Evolutionary conservation across 2,113 vertebrate genomes (phyloP), one percentile per base, ranked within the genome.

Genomic region (Xenopus laevis): DNA sequence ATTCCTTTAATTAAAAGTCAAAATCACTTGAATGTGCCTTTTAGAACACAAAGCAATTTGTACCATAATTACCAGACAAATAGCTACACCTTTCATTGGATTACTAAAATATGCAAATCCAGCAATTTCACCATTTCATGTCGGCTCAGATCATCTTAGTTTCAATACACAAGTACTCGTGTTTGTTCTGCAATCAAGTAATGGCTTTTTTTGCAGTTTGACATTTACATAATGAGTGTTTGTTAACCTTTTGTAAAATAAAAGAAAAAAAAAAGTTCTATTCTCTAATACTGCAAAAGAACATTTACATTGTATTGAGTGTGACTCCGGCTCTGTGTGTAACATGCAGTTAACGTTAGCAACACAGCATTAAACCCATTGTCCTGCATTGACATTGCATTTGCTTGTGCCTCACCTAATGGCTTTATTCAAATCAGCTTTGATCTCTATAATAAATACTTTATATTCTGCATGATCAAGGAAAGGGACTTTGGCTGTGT

Each of bases 141-240:
- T 66, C 18, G 64, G 33, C 33, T 45, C 13, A 9, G 33, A 18
- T 66, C 64, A 66, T 66, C 44, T 45, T 16, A 66, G 33, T 10
- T 66, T 66, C n/a, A 66, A n/a, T 44, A 45, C n/a, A 45, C 33
- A 18, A n/a, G 45, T 18, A 45, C n/a, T 44, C 33, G 44, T 18
- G n/a, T 33, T 45, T 66, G 33, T 66, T 66, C 64, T 45, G 45
- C 33, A 66, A 66, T 66, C 33, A 66, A 66, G 45, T 47, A 66
- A 66, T 66, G 0, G 30, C 45, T n/a, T 66, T 44, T 20, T 27
- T 27, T 66, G 64, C n/a, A 7, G 44, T 66, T 66, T 66, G n/a
- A 66, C 33, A 66, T 66, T 40, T 18, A 33, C n/a, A 66, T 66
- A 40, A 33, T 40, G 33, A 66, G 16, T 55, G 53, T n/a, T 16